Base-by-base conservation (phyloP, 2,113 vertebrate species). In the Chelonoidis abingdonii region DNA sequence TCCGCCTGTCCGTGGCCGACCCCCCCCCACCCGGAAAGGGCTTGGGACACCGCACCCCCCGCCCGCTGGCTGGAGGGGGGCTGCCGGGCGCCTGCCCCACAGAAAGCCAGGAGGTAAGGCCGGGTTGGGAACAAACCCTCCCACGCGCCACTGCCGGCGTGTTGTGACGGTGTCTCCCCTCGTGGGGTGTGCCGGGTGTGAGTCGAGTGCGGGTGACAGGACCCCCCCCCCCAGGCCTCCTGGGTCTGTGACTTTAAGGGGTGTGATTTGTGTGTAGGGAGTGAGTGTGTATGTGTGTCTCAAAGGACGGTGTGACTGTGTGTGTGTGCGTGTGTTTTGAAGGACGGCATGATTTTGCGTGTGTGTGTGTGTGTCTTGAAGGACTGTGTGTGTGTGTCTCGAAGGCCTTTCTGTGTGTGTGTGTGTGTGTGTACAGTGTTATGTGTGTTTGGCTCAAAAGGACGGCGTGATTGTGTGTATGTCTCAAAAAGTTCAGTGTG, bases 51-150 rank as follows among this genome's bases (percentile, higher is more conserved):
- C 21, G 10, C 54, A 22, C 53, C 22, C 50, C 41, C 50, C 8
- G 5, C 57, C 8, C 31, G 50, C 83, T 5, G 25, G 62, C 79
- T 65, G 59, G 59, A 50, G 54, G 25, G 69, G 25, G 21, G 21
- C 80, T 17, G n/a, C 62, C 62, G 52, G 41, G 83, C 69, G 35
- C 52, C 52, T 52, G 16, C 56, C 72, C 83, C 47, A 52, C 10
- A n/a, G 44, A 47, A 47, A 11, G 76, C 89, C 54, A 38, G 84
- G 78, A 92, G 90, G 90, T 92, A 92, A 92, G 84, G 53, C 79
- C 52, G 8, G 24, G n/a, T 53, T 0, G 41, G 10, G n/a, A 41
- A 22, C 22, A n/a, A n/a, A n/a, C 27, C 11, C 1, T 22, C 54
- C 54, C 54, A 56, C 22, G 22, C 22, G 54, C 21, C 54, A 4